Base-by-base conservation (phyloP, 2,113 vertebrate genomes). In the Myotis lucifugus region DNA sequence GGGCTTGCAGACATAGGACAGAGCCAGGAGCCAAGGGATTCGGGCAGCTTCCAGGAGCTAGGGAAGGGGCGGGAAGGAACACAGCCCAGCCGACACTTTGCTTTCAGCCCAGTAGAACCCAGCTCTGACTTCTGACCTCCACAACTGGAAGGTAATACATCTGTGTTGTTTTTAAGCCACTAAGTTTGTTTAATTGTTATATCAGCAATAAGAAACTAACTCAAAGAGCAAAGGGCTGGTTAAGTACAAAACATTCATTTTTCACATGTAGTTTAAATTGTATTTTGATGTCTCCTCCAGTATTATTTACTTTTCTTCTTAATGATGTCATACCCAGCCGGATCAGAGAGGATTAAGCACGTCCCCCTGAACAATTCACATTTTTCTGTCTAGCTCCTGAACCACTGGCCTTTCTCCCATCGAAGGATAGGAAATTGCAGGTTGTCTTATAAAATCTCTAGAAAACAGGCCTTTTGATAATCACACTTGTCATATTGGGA, bases 401-500 rank as follows among this genome's bases (percentile, higher is more conserved):
- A 84, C 74, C 37, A 74, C 93, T 74, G 90, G 59, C 21, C 86
- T 95, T 91, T 93, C 67, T 96, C 72, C 59, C 61, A 32, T 42
- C 3, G 32, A 97, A 97, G 69, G 84, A 73, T 32, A 95, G 91
- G 85, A 94, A 95, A 96, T 90, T 93, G 84, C 52, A 93, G 74
- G 89, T 88, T 96, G 97, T 95, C 96, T 97, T 82, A 91, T 88
- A 91, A 81, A 94, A 96, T 95, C 94, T 94, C 70, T 52, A 32
- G 91, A 76, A 97, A 97, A 89, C 34, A 86, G 89, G 91, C 56
- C 59, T 96, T 96, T 90, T 61, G 93, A 94, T 96, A 93, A 96
- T 97, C 97, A 90, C 73, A 81, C 86, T 94, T 96, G 96, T 97
- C 97, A 96, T 89, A 91, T 61, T 91, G 88, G 94, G 93, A 94